Evolutionary conservation across 2,888 invertebrate species (phyloP).

Genomic region (Apeira syringaria): DNA sequence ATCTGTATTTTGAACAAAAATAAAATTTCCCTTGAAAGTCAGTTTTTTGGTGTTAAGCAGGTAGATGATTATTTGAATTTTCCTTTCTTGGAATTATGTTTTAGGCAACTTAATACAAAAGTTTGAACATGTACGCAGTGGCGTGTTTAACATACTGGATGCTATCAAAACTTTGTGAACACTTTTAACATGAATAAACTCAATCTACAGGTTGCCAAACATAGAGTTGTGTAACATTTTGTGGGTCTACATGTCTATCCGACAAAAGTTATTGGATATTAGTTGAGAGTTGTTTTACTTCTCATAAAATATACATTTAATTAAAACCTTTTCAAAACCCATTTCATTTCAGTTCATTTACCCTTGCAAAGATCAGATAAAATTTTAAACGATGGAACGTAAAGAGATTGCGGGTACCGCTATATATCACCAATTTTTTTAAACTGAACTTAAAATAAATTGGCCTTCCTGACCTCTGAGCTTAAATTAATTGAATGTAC

Average conservation of each 20-base stretch:
- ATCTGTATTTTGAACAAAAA: too few relatives aligned
- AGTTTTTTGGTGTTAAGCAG: neutral
- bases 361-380: constrained; percentile 25
- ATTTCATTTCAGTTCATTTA: constrained; percentile 17
- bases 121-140: constrained; percentile 20
- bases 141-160: constrained; percentile 42
- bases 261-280: neutral
- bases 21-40: too few relatives aligned
- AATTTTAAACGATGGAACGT: constrained; percentile 15
- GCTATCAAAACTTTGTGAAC: constrained; percentile 45
- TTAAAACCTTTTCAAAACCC: constrained; percentile 31
- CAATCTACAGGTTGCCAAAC: constrained; percentile 25
- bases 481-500: neutral
- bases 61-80: constrained; percentile 18
- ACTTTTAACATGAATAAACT: constrained; percentile 32
- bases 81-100: constrained; percentile 6
- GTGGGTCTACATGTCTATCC: constrained; percentile 3
- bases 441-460: neutral
- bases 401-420: constrained; percentile 5
- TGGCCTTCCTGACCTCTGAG: neutral
- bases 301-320: constrained; percentile 29
- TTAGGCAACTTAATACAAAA: constrained; percentile 14
- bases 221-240: constrained; percentile 1
- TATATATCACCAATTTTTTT: constrained; percentile 1
- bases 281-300: constrained; percentile 10